Base-by-base conservation (phyloP, 2,888 invertebrate species). In the Dryadula phaetusa region DNA sequence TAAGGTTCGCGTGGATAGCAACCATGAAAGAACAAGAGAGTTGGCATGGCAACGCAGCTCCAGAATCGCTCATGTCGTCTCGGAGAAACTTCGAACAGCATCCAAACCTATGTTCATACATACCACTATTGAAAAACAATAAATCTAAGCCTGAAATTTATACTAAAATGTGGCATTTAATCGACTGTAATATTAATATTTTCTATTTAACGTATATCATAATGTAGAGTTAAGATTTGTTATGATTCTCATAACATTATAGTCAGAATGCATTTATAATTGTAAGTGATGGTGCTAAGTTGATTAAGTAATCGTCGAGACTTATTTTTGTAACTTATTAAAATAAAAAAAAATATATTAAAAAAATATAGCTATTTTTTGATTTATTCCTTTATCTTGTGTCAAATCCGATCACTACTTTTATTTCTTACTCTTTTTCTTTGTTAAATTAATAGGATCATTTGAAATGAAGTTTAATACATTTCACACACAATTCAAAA, bases 41-140 rank as follows among this genome's bases (percentile, higher is more conserved):
- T 95, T 97, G 76, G 95, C 97, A 53, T 97, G 97, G 97, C 95
- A 94, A 76, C 94, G 96, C 72, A 97, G 97, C 75, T 95, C 97
- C 0, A 95, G 96, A 82, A 97, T 97, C 75, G 97, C 97, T 16
- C 95, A 96, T 76, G 94, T 97, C 46, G 97, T 97, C 3, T 96
- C 97, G 0, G 95, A 96, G 82, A 96, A 97, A 88, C 90, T 97
- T 44, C 94, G 88, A 49, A 83, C 88, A 12, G 93, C 88, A 2
- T 93, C 93, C 16, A 91, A 88, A 67, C 92, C 93, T 0, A 91
- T 93, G 90, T 92, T 92, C 72, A 77, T 81, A 18, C 79, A 83
- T 6, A 84, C 86, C 58, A 78, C 76, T 32, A 82, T 84, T 25
- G 80, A 73, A 10, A 73, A 74, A 56, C 74, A 76, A 54, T 76